Evolutionary conservation across 2,888 invertebrate genomes (phyloP), one percentile per base, ranked within the genome.

Genomic region (Rhamphomyia laevipes): DNA sequence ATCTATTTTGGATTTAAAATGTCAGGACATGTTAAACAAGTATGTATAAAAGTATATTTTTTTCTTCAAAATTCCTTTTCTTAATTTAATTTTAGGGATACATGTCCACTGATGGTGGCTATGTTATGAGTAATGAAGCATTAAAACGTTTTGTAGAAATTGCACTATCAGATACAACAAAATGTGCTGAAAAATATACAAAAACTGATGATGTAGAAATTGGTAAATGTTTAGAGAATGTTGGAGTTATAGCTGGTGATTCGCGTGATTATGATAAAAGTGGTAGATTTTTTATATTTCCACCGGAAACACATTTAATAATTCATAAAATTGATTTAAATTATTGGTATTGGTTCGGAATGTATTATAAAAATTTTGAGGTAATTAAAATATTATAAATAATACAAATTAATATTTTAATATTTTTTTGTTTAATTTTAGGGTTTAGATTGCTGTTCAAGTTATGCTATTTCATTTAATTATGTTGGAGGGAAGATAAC

Each of bases 261-360:
- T 84, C 90, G 0, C 76, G 96, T 6, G 97, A 99, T 70, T 73
- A 80, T 0, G 72, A 83, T 42, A 85, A 87, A 0, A 79, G 95
- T n/a, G 94, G 95, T 1, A 76, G 95, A 38, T 99, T 99, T 74
- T 92, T 97, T 70, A 96, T 97, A 0, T 96, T 97, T 71, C 82
- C 87, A 4, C 96, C 97, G 0, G 87, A 90, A 58, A 88, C 91
- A 67, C 96, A 97, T 68, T 73, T 99, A 38, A 91, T 94, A 63
- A 94, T 95, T 0, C 86, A 83, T 48, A 86, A 86, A 60, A 82
- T 88, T 45, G 79, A 82, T 55, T 82, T 83, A 61, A 77, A 74
- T 47, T 91, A 88, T 67, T 97, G 97, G 97, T 96, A 94, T 68
- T 95, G 91, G 91, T 80, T 84, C 60, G 96, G 95, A 67, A 91